Conservation (phyloP, 1,140 invertebrate genomes). For the Phymastichus coffea region DNA sequence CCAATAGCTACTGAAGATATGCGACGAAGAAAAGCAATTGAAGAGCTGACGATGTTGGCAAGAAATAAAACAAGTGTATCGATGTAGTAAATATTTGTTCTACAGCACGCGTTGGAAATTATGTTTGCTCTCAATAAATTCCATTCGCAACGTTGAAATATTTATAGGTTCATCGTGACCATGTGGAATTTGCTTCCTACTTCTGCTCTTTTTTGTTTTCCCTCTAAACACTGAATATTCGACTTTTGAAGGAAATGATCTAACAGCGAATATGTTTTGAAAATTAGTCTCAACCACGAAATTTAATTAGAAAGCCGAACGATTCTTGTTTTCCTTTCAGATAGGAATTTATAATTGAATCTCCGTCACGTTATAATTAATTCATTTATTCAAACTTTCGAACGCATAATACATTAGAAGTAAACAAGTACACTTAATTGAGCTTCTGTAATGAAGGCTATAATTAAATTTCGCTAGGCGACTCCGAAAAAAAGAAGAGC, state of each 20-base stretch:
- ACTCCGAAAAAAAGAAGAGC: neutral
- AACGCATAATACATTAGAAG: neutral
- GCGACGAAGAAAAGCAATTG: too few relatives aligned
- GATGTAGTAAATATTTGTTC: slow-evolving; percentile 1
- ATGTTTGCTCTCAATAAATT: slow-evolving; percentile 10
- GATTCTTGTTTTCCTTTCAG: neutral
- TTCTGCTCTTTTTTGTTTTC: too few relatives aligned
- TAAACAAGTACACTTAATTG: neutral
- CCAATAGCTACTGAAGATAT: too few relatives aligned
- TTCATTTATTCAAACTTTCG: neutral
- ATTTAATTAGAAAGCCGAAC: too few relatives aligned
- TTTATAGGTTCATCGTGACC: too few relatives aligned
- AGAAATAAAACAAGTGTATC: neutral
- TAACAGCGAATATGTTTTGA: too few relatives aligned
- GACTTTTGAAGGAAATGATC: too few relatives aligned
- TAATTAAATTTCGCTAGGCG: slow-evolving; percentile 7
- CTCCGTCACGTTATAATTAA: slow-evolving; percentile 1
- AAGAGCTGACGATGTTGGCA: too few relatives aligned
- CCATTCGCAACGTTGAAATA: too few relatives aligned
- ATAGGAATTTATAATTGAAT: neutral
- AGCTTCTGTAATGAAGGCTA: neutral
- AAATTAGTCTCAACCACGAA: too few relatives aligned
- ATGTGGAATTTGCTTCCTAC: too few relatives aligned
- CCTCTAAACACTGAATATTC: too few relatives aligned
- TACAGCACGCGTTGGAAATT: neutral